Evolutionary conservation across 2,113 vertebrate species (phyloP), one percentile per base, ranked within the genome.

Genomic region (Pardalotus punctatus): DNA sequence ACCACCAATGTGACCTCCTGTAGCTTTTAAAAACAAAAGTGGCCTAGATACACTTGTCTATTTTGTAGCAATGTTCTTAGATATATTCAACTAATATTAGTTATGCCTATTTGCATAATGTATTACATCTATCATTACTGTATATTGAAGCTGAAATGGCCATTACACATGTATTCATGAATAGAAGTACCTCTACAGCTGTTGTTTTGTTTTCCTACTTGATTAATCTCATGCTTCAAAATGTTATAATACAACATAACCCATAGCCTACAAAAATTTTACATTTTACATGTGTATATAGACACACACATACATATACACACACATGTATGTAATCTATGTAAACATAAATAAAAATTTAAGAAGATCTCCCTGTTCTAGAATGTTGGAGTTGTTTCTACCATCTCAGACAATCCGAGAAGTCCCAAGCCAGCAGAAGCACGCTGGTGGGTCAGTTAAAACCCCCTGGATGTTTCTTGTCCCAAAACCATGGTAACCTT

Each of bases 271-370:
- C 13, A 33, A n/a, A 58, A 28, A 19, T 3, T 12, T 53, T 56
- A 24, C 5, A 6, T 38, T 43, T 16, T 42, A 51, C 42, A 16
- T 5, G 6, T 20, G 21, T 48, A 48, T 48, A 48, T 6, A 48
- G 4, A 18, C 3, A 5, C 22, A 19, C n/a, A 29, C 19, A 35
- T 51, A 53, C 25, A 21, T 15, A 36, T 19, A 31, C 5, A 24
- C 12, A 23, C 2, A 7, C 2, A 15, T 2, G 0, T 22, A 45
- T 47, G 29, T 16, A 70, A 18, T 38, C 16, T 48, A 22, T 2
- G 4, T 61, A 47, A 80, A 51, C 1, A 38, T 19, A 24, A 43
- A 60, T 14, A 33, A 71, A 94, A 40, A 33, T n/a, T 42, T 60
- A 38, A 3, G 1, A 45, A 33, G 6, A 27, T n/a, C n/a, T n/a